Conservation (phyloP, 2,797 vertebrate genomes). For the Esox masquinongy region DNA sequence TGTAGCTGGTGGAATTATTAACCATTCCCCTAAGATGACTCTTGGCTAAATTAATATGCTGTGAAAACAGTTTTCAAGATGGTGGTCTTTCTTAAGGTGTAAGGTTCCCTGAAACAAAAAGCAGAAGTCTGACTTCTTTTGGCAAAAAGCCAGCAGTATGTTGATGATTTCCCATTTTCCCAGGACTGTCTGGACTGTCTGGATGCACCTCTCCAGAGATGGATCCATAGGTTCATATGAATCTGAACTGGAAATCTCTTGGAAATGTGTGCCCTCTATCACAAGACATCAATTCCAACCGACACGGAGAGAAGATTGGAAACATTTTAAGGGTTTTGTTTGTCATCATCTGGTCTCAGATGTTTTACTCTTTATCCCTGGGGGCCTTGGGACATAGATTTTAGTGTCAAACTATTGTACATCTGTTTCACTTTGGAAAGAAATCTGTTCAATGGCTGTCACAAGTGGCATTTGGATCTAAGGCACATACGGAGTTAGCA, state of each 20-base stretch:
- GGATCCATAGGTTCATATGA: constrained; percentile 40
- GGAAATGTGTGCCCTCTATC: constrained; percentile 64
- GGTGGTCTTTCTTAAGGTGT: not conserved
- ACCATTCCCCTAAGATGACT: not conserved
- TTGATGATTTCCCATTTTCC: not conserved
- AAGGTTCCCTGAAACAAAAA: not conserved
- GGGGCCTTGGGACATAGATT: constrained; percentile 46
- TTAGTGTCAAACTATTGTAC: constrained; percentile 25
- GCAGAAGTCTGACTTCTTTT: not conserved
- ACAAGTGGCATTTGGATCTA: constrained; percentile 15
- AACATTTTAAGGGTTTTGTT: constrained; percentile 72
- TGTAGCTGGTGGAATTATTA: not conserved
- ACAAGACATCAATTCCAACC: constrained; percentile 67
- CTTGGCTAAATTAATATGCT: not conserved
- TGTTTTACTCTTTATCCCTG: constrained; percentile 50
- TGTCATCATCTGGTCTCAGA: constrained; percentile 64
- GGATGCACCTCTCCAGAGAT: not conserved
- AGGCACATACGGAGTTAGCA: not conserved
- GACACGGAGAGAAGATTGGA: constrained; percentile 62
- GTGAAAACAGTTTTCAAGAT: not conserved
- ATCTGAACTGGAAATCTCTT: constrained; percentile 48
- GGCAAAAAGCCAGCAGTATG: not conserved
- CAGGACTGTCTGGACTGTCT: not conserved
- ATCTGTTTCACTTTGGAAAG: constrained; percentile 38
- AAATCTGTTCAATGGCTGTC: not conserved